Evolutionary conservation across 1,140 invertebrate species (phyloP).

Genomic region (Drosophila dunni): DNA sequence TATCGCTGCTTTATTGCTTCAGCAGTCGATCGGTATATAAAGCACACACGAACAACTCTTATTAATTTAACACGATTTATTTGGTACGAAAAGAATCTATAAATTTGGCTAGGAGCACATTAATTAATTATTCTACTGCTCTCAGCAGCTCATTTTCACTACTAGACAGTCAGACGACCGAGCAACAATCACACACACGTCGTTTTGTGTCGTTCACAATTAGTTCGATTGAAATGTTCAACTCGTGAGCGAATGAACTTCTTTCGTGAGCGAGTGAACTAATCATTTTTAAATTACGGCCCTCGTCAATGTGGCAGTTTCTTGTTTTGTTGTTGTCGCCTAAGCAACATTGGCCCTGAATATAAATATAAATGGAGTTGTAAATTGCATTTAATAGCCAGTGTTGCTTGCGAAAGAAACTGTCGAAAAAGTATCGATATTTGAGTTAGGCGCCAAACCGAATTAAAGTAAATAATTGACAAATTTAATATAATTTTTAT

Average conservation of each 20-base stretch:
- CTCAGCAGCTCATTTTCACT: conserved; percentile 49
- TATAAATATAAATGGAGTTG: too few species aligned
- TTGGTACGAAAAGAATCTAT: conserved; percentile 11
- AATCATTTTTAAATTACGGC: too few species aligned
- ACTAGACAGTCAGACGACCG: conserved; percentile 41
- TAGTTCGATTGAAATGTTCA: too few species aligned
- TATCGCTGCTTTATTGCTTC: conserved; percentile 22
- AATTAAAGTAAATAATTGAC: background rate
- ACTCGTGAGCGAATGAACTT: too few species aligned
- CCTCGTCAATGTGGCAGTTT: too few species aligned
- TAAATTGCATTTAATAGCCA: too few species aligned
- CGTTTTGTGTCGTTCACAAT: too few species aligned
- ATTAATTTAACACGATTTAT: conserved; percentile 56
- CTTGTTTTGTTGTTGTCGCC: too few species aligned
- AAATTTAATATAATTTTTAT: conserved; percentile 44
- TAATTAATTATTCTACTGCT: conserved; percentile 48
- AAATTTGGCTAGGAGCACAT: conserved; percentile 31
- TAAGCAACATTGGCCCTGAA: too few species aligned
- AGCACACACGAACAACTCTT: conserved; percentile 42
- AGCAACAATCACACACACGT: conserved; percentile 28
- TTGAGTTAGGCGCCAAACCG: background rate
- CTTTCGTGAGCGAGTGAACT: too few species aligned
- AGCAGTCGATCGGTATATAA: conserved; percentile 40
- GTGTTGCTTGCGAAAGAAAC: background rate
- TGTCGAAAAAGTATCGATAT: conserved; percentile 26